Base-by-base conservation (phyloP, 1,140 invertebrate species). In the Heliconius hewitsoni region DNA sequence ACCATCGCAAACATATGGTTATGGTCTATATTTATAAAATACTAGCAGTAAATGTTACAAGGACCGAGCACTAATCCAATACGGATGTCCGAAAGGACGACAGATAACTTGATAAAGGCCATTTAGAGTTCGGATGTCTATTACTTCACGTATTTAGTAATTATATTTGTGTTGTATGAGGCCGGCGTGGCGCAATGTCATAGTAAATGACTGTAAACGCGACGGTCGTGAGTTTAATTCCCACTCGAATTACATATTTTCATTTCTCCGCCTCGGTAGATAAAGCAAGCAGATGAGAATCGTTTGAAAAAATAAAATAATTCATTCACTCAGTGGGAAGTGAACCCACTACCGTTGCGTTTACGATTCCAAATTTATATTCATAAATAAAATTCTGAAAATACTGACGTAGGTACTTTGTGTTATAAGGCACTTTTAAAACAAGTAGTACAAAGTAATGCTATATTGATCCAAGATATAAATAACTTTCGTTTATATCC, bases 71-170 rank as follows among this genome's bases (percentile, higher is more conserved):
- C n/a, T 76, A 76, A 76, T 76, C 39, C 66, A 76, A 76, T 76
- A 76, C 74, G 74, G 74, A 76, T 71, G 74, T 55, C 16, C n/a
- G 74, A 76, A 76, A 76, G 74, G 46, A 42, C 76, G 23, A n/a
- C 60, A 27, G 71, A 27, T 78, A 73, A 78, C 66, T 76, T 60
- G 60, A 37, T 76, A 70, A 70, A 50, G 39, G 60, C 60, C 74
- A 76, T 76, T 76, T 66, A 39, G 66, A 76, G 74, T 76, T 76
- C 57, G 60, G 60, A 57, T 60, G 55, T 66, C 34, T 70, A 27
- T 66, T 66, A 66, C 60, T 66, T 66, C 23, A 66, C 11, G 60
- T 66, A 27, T 66, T 66, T 66, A 66, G 27, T 27, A 8, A 27
- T 66, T 66, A 66, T 66, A 52, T 52, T 52, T 52, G 18, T 52